Percentiles rank a stretch among this genome's conserved stretches.
Conservation (phyloP, 2,113 vertebrate genomes). For the Eclectus roratus region DNA sequence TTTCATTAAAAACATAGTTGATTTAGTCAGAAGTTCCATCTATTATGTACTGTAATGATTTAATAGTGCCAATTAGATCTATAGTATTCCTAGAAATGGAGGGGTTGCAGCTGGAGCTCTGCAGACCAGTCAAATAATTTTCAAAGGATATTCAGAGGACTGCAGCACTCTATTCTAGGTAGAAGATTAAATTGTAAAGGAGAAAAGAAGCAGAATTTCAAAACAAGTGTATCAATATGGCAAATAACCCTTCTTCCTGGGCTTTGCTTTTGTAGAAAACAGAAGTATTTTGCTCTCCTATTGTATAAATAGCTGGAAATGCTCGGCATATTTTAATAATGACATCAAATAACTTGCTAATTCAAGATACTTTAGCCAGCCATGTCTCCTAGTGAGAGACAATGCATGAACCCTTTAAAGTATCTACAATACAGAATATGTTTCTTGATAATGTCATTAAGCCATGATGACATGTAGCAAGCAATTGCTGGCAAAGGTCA, state of each 20-base stretch:
- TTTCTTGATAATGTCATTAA: conserved; percentile 68
- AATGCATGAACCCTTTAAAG: conserved; percentile 41
- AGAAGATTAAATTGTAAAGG: conserved; percentile 2
- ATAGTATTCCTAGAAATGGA: conserved; percentile 55
- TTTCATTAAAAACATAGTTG: conserved; percentile 55
- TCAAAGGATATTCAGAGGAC: conserved; percentile 25
- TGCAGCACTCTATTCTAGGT: neutral
- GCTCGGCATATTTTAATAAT: conserved; percentile 53
- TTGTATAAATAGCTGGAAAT: conserved; percentile 38
- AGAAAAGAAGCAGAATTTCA: conserved; percentile 29
- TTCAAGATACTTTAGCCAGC: conserved; percentile 41
- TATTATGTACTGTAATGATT: conserved; percentile 55
- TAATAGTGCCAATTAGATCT: conserved; percentile 58
- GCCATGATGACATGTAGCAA: conserved; percentile 62
- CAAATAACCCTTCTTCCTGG: conserved; percentile 7
- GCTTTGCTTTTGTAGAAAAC: conserved; percentile 26
- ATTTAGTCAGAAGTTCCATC: conserved; percentile 61
- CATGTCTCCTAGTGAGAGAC: conserved; percentile 46
- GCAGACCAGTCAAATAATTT: conserved; percentile 24
- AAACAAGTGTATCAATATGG: neutral
- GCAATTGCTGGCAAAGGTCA: conserved; percentile 69
- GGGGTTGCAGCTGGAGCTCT: conserved; percentile 52
- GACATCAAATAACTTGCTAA: conserved; percentile 58
- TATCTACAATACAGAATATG: conserved; percentile 51
- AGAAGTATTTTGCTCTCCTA: conserved; percentile 13